Conservation (phyloP, 2,113 vertebrate species). For the Spea multiplicata region DNA sequence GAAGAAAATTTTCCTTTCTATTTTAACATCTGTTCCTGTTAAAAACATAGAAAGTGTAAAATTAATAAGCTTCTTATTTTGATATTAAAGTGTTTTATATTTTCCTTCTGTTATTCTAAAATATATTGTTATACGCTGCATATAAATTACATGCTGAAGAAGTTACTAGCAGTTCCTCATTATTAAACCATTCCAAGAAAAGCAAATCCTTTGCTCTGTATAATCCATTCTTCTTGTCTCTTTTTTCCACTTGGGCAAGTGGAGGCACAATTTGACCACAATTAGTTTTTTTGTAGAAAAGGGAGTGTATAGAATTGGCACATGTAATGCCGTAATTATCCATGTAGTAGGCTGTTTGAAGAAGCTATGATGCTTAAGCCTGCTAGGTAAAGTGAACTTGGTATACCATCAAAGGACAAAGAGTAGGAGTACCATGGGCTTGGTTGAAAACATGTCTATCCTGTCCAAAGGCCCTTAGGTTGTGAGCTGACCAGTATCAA, state of each 20-base stretch:
- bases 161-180: slow-evolving; percentile 5
- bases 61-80: too few relatives aligned
- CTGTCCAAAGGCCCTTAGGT: too few relatives aligned
- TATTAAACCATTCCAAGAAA: slow-evolving; percentile 29
- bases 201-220: not conserved
- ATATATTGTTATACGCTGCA: too few relatives aligned
- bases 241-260: slow-evolving; percentile 45
- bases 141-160: slow-evolving; percentile 11
- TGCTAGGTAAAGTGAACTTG: slow-evolving; percentile 22
- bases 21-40: too few relatives aligned
- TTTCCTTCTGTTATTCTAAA: too few relatives aligned
- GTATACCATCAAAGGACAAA: not conserved
- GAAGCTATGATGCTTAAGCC: slow-evolving; percentile 28
- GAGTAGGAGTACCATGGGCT: too few relatives aligned
- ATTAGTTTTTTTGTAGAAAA: slow-evolving; percentile 34
- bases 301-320: slow-evolving; percentile 39
- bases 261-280: slow-evolving; percentile 35
- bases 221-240: slow-evolving; percentile 17
- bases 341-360: slow-evolving; percentile 24
- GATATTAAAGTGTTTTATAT: too few relatives aligned
- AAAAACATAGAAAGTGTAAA: too few relatives aligned
- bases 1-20: too few relatives aligned
- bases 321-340: slow-evolving; percentile 33
- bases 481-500: too few relatives aligned
- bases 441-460: too few relatives aligned